Evolutionary conservation across 2,113 vertebrate genomes (phyloP).

Genomic region (Cottus gobio): DNA sequence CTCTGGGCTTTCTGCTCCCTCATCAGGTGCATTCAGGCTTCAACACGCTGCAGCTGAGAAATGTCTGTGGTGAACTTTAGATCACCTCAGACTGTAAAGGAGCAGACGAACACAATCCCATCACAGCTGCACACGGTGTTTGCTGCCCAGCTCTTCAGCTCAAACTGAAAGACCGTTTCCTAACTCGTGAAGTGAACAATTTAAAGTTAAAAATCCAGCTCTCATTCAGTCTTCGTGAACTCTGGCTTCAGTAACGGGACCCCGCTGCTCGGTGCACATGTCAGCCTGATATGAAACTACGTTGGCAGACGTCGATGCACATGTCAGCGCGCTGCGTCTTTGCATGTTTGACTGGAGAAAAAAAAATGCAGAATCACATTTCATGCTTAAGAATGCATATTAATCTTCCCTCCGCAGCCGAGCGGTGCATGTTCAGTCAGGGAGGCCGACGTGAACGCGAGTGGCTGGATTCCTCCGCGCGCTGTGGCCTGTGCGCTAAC

Average conservation of each 20-base stretch:
- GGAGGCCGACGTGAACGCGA: neutral
- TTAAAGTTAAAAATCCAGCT: neutral
- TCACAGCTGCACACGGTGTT: neutral
- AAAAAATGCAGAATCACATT: conserved; percentile 31
- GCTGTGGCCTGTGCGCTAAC: neutral
- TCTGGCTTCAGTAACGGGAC: neutral
- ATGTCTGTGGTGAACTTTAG: conserved; percentile 14
- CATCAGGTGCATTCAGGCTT: conserved; percentile 33
- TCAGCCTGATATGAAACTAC: conserved; percentile 15
- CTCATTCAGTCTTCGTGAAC: neutral
- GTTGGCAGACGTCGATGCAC: conserved; percentile 38
- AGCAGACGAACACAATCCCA: neutral
- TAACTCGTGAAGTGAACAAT: neutral
- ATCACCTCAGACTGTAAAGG: neutral
- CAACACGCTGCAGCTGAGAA: conserved; percentile 48
- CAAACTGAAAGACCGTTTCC: neutral
- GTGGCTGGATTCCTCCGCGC: neutral
- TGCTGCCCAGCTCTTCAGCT: neutral
- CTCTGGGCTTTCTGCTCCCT: conserved; percentile 1
- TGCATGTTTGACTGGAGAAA: conserved; percentile 4
- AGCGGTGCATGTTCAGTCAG: conserved; percentile 6
- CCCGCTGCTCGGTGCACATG: neutral
- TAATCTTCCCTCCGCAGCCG: conserved; percentile 34
- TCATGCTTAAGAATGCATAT: conserved; percentile 19
- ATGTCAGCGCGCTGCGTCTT: conserved; percentile 18